A percentile compares a stretch with the other conserved stretches of the same genome.
Evolutionary conservation across 2,797 vertebrate species (phyloP).

Genomic region (Myripristis murdjan): DNA sequence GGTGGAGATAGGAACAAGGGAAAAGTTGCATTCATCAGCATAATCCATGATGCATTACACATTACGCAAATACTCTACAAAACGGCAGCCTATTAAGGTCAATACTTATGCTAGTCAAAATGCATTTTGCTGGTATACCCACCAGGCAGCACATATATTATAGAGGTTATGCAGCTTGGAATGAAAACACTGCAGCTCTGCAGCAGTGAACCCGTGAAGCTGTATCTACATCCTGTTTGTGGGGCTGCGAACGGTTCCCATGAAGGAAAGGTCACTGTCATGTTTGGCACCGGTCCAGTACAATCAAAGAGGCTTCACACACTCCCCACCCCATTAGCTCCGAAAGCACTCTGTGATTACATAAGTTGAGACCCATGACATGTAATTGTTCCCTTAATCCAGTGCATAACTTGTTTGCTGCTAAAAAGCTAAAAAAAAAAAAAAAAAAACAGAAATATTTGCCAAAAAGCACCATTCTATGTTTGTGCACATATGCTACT

Average conservation of each 20-base stretch:
- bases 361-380: conserved; percentile 11
- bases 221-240: conserved; percentile 76
- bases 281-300: conserved; percentile 72
- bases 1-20: no score
- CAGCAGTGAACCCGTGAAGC: conserved; percentile 56
- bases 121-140: conserved; percentile 1
- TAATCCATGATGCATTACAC: no score
- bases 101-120: not conserved
- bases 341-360: conserved; percentile 41
- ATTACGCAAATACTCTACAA: not conserved
- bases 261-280: conserved; percentile 70
- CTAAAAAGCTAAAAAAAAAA: conserved; percentile 6
- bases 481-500: not conserved
- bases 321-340: conserved; percentile 30
- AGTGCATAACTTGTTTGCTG: not conserved
- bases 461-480: not conserved
- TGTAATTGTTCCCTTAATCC: conserved; percentile 19
- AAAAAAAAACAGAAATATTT: not conserved
- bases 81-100: not conserved
- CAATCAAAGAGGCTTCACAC: conserved; percentile 38
- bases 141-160: conserved; percentile 11
- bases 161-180: conserved; percentile 25
- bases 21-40: no score
- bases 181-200: conserved; percentile 45
- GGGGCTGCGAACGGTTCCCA: conserved; percentile 56